Evolutionary conservation across 1,140 invertebrate species (phyloP), one percentile per base, ranked within the genome.

Genomic region (Drosophila ohnishii): DNA sequence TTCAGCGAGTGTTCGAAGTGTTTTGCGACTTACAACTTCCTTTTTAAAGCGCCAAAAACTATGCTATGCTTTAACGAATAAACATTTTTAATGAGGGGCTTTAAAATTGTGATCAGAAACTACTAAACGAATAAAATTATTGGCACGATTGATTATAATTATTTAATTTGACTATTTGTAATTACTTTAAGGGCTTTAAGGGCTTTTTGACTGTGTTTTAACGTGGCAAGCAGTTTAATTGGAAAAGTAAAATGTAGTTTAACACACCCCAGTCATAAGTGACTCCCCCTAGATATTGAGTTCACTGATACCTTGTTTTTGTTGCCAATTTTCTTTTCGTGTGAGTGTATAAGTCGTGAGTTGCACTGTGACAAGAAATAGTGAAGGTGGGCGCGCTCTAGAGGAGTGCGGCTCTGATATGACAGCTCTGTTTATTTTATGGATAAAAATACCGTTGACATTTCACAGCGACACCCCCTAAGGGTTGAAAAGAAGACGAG

Each of bases 381-480:
- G 35, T 28, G 28, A 30, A 53, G 63, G 39, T 11, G 30, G 35
- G 32, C 6, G 37, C 3, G n/a, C 3, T 28, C 13, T 35, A 25
- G 10, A 32, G 37, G 32, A 53, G 47, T 73, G 39, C 28, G 30
- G 16, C 30, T 53, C 30, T 57, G 45, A 44, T 47, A 71, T 81
- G 64, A 74, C 53, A 32, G 37, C 66, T 75, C 74, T 62, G 75
- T 56, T 72, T 65, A 75, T 55, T 79, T 70, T 45, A 75, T 59
- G 59, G 70, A 75, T 87, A 86, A 83, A 87, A 86, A 86, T 86
- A 87, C 66, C 79, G 61, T 87, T 88, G 83, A 82, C 83, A 87
- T 87, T 86, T 86, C 58, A 45, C 50, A 72, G 70, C 51, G 44
- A 47, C 70, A 50, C 30, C 45, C 45, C 60, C 39, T 13, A 40